These are phyloP conservation scores for Drosophila quadrilineata DNA, from an alignment of 1,140 invertebrate genomes.

Conservation along the genomic window DNA sequence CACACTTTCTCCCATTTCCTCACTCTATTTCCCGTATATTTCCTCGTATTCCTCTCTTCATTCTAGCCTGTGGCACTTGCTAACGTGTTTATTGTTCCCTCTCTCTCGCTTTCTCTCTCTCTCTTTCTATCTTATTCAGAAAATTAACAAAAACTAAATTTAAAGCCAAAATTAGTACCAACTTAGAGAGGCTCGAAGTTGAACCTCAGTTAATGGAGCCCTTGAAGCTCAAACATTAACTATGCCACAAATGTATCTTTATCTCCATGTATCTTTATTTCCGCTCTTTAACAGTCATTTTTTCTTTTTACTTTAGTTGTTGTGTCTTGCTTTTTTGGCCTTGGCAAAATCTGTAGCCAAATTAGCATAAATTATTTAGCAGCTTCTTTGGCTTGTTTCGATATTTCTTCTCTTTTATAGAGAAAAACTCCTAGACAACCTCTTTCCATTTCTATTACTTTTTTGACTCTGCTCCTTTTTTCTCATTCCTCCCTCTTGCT, in stretches of 20 bases:
- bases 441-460: too few species aligned
- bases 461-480: constrained; percentile 3
- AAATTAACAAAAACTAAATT: constrained; percentile 52
- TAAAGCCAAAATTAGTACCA: constrained; percentile 15
- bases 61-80: constrained; percentile 3
- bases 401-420: constrained; percentile 22
- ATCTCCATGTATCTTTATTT: neutral
- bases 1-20: constrained; percentile 7
- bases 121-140: too few species aligned
- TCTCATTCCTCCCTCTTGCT: constrained; percentile 29
- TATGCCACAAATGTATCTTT: neutral
- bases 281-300: neutral
- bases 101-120: constrained; percentile 7
- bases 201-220: too few species aligned
- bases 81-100: constrained; percentile 25
- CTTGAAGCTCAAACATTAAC: constrained; percentile 22
- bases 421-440: constrained; percentile 2
- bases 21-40: neutral
- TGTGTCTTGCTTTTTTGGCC: constrained; percentile 38
- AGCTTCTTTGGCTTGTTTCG: constrained; percentile 47
- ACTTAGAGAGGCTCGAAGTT: too few species aligned
- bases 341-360: constrained; percentile 53
- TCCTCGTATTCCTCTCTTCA: too few species aligned
- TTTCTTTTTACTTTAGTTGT: neutral
- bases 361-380: constrained; percentile 74